Base-by-base conservation (phyloP, 2,113 vertebrate genomes). In the Thomomys bottae region DNA sequence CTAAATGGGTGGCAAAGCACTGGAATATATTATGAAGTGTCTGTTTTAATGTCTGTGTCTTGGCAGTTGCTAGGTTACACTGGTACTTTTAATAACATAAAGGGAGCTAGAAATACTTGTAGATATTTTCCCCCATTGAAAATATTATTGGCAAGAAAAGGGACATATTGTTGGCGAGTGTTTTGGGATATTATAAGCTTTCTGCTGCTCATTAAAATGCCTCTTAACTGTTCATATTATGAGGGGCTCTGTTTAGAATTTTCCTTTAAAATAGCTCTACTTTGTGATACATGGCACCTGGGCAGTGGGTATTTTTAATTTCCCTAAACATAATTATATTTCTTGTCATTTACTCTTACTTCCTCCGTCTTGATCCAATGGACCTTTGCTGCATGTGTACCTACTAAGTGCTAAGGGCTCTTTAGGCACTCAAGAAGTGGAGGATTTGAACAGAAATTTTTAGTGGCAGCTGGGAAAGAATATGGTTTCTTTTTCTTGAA, bases 81-180 rank as follows among this genome's bases (percentile, higher is more conserved):
- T 80, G 84, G 88, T 96, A 94, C 97, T 98, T 97, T 96, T 97
- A 94, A 97, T 97, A 97, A 97, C 95, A 97, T 96, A 96, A 95
- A 95, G 91, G 28, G 93, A 96, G 88, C 88, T 73, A 93, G 91
- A 95, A 97, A 97, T 96, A 94, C 95, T 96, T 96, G 90, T 88
- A 77, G 88, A 87, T 95, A 30, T 96, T 96, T 93, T 92, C 49
- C 64, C 83, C 91, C 93, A 93, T 96, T 92, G 88, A 90, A 96
- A 94, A 92, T 94, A 95, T 93, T 88, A 72, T 87, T 94, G 94
- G 79, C 70, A 83, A 94, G 87, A 49, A 88, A 75, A 84, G 30
- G 81, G 89, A 79, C 91, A 91, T 81, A 67, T 71, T 91, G 80
- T 72, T 75, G 93, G 87, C 89, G 70, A 70, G 75, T 2, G 38